Base-by-base conservation (phyloP, 1,140 invertebrate species). In the Phymorhynchus buccinoides region DNA sequence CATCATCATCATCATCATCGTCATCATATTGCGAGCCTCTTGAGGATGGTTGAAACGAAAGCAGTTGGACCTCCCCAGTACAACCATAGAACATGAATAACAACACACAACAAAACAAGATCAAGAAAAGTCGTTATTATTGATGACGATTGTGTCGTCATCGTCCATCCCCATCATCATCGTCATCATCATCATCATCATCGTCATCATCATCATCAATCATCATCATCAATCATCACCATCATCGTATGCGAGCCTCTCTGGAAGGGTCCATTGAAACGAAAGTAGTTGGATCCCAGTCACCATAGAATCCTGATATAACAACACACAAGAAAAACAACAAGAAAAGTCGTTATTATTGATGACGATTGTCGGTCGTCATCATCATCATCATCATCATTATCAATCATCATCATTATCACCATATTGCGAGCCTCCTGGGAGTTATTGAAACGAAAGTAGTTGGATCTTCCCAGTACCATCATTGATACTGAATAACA, bases 1-100 rank as follows among this genome's bases (percentile, higher is more conserved):
- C n/a, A n/a, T n/a, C n/a, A n/a, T 18, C 68, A n/a, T n/a, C n/a
- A n/a, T n/a, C n/a, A n/a, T n/a, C n/a, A n/a, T n/a, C n/a, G n/a
- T n/a, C n/a, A n/a, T n/a, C 94, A 97, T 96, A 84, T 97, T 95
- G 89, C 96, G 95, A 1, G 97, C 97, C 91, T 97, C 96, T 73
- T 96, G 96, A 0, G 97, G 97, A 93, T 97, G 96, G 92, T 98
- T 98, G 94, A 97, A 98, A 16, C 97, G 95, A 91, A 98, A 95
- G 91, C 96, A 97, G 90, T 96, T 97, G 18, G 97, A 97, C 44
- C 96, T 94, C 32, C 97, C 97, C 83, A 98, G 96, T 77, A 96
- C 97, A 78, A 98, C 93, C 96, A 97, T 97, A 90, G 95, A 96
- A 90, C 96, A 96, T 96, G 94, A 86, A 93, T 93, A 27, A 12